Percentiles rank a stretch among this genome's conserved stretches.
Conservation (phyloP, 2,113 vertebrate genomes). For the Corydoras sp. region DNA sequence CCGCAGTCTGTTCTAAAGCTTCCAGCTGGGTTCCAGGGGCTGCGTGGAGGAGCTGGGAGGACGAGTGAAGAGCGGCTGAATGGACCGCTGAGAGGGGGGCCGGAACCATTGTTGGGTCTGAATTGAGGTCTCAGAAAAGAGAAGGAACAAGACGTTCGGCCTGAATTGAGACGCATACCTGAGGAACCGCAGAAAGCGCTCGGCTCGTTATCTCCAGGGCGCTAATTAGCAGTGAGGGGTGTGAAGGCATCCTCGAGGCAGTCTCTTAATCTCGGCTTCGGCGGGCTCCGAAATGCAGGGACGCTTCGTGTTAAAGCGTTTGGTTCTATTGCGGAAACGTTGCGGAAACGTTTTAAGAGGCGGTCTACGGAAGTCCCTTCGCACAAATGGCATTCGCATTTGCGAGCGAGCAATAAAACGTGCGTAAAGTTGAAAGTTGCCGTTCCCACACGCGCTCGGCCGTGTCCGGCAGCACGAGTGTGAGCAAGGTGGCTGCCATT, state of each 20-base stretch:
- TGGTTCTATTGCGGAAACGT: too few relatives aligned
- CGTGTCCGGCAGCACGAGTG: constrained; percentile 50
- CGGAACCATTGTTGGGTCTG: constrained; percentile 28
- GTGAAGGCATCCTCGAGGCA: neutral
- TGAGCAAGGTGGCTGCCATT: constrained; percentile 70
- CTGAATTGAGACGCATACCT: constrained; percentile 33
- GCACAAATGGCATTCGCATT: constrained; percentile 4
- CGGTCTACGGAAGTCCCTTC: neutral
- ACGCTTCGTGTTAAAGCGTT: neutral
- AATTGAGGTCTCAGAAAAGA: constrained; percentile 12
- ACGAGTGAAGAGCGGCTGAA: constrained; percentile 33
- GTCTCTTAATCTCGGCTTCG: neutral
- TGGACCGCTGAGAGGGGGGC: constrained; percentile 25
- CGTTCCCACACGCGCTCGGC: constrained; percentile 17
- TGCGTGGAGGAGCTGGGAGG: constrained; percentile 23
- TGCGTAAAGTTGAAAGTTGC: constrained; percentile 5
- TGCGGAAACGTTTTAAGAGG: neutral
- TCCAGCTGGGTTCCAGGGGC: constrained; percentile 40
- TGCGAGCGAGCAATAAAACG: constrained; percentile 1
- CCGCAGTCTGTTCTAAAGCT: constrained; percentile 38
- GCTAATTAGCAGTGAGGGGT: constrained; percentile 10
- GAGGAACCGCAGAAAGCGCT: neutral
- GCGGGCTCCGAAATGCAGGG: neutral
- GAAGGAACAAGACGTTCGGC: constrained; percentile 10
- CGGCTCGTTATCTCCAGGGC: constrained; percentile 1